Base-by-base conservation (phyloP, 2,113 vertebrate species). In the Ploceus nigricollis region DNA sequence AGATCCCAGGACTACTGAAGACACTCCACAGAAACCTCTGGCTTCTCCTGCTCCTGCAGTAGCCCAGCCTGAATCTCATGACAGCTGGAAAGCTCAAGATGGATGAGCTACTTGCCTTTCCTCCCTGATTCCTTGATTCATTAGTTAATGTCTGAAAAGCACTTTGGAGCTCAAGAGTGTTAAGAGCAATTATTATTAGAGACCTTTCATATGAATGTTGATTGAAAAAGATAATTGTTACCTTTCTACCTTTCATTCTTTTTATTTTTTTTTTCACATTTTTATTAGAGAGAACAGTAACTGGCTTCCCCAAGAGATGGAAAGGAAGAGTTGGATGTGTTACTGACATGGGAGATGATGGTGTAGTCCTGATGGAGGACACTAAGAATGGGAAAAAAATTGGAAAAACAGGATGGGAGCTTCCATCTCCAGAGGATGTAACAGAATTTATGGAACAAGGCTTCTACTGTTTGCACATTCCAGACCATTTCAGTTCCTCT, bases 161-260 rank as follows among this genome's bases (percentile, higher is more conserved):
- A 89, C 95, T 96, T 94, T 84, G 84, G 82, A 96, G 95, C 88
- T 93, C 64, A 65, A 78, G 61, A 94, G 82, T 91, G 61, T 54
- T 94, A 96, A 97, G 85, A 95, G 91, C 75, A 90, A 87, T 96
- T 93, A 95, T 97, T 96, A 90, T 63, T 93, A 94, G 79, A 95
- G 95, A 93, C 51, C 84, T 91, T 94, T 90, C 63, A 71, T 69
- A 77, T 31, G 82, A 66, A 83, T 76, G 72, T 89, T 87, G 82
- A 94, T 93, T 94, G 73, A 80, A 88, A 94, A 91, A 84, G 78
- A 65, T 72, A 96, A 94, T 94, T 94, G 61, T 78, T 94, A 80
- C 89, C 89, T 91, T 97, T 93, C 90, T 83, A 56, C 76, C 16
- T 5, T 86, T 87, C 48, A 63, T 63, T 48, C 27, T 15, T 3